Percentiles rank a stretch among this genome's conserved stretches.
Evolutionary conservation across 1,140 invertebrate species (phyloP).

Genomic region (Zaprionus camerounensis): DNA sequence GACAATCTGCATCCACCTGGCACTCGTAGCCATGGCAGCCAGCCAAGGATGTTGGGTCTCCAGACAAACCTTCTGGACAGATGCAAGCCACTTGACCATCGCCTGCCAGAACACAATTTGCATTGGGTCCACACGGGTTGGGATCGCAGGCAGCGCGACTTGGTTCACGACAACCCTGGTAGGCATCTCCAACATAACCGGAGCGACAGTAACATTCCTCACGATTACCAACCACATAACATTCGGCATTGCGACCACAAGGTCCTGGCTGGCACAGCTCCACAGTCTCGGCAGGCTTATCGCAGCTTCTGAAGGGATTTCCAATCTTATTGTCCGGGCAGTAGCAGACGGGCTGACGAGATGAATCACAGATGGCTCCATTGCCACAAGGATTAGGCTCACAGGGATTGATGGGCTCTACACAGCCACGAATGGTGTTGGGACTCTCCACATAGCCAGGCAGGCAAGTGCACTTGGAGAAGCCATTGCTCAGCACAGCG

Average conservation of each 20-base stretch:
- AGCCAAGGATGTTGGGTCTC: conserved; percentile 89
- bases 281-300: conserved; percentile 85
- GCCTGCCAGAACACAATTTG: conserved; percentile 88
- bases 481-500: conserved; percentile 91
- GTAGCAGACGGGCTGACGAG: conserved; percentile 90
- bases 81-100: conserved; percentile 89
- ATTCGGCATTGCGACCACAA: conserved; percentile 91
- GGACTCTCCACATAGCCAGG: conserved; percentile 93
- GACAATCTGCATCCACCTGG: conserved; percentile 90
- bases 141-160: conserved; percentile 88
- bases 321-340: conserved; percentile 90
- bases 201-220: conserved; percentile 91
- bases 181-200: conserved; percentile 91
- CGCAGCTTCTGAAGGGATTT: conserved; percentile 91
- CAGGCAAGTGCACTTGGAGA: conserved; percentile 94
- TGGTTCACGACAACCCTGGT: conserved; percentile 88
- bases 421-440: conserved; percentile 93
- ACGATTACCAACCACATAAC: conserved; percentile 90
- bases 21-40: conserved; percentile 92
- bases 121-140: conserved; percentile 91
- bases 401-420: conserved; percentile 91
- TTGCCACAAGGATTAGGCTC: conserved; percentile 92
- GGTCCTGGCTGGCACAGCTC: conserved; percentile 90
- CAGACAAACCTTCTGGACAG: conserved; percentile 90
- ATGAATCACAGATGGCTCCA: conserved; percentile 92